Percentiles rank a stretch among this genome's conserved stretches.
Conservation (phyloP, 2,113 vertebrate genomes). For the Pan troglodytes region NHGRI_mPanTro3-v2.1_pri NC_072410.2:101213001-101213500, state of each 20-base stretch:
- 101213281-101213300: slow-evolving; percentile 77
- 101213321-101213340: slow-evolving; percentile 79
- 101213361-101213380: slow-evolving; percentile 74
- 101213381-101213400: slow-evolving; percentile 79
- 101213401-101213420: slow-evolving; percentile 78
- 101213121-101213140: slow-evolving; percentile 61
- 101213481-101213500: slow-evolving; percentile 71
- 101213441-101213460: slow-evolving; percentile 79
- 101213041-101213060: slow-evolving; percentile 54
- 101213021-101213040: neutral
- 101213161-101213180: slow-evolving; percentile 71
- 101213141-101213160: slow-evolving; percentile 58
- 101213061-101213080: neutral
- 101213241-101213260: slow-evolving; percentile 76
- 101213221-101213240: slow-evolving; percentile 77
- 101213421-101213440: slow-evolving; percentile 80
- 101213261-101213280: slow-evolving; percentile 70
- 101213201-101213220: slow-evolving; percentile 73
- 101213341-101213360: slow-evolving; percentile 76
- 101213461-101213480: slow-evolving; percentile 68
- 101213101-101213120: slow-evolving; percentile 48
- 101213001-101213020: neutral
- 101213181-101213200: slow-evolving; percentile 72
- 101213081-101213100: slow-evolving; percentile 37
- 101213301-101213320: slow-evolving; percentile 78